A percentile compares a stretch with the other conserved stretches of the same genome.
Evolutionary conservation across 2,113 vertebrate genomes (phyloP).

Genomic region (Cairina moschata): DNA sequence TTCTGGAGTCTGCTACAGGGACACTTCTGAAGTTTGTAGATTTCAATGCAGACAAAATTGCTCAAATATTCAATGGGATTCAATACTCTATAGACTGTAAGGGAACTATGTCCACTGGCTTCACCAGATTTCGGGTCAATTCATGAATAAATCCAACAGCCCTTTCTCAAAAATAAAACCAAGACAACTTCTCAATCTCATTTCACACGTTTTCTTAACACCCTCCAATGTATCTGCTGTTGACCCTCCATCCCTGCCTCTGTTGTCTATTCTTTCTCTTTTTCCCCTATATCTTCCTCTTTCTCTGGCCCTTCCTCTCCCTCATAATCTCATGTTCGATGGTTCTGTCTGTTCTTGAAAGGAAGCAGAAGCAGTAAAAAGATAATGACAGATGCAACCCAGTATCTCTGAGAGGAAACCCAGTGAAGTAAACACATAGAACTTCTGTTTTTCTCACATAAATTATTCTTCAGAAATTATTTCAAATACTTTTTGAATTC

Average conservation of each 20-base stretch:
- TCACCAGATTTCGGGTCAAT: neutral
- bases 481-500: neutral
- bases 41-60: neutral
- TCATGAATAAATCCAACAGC: neutral
- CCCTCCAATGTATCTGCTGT: neutral
- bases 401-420: slow-evolving; percentile 18
- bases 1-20: neutral
- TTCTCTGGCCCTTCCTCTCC: neutral
- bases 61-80: neutral
- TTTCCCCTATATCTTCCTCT: neutral
- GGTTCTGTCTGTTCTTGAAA: slow-evolving; percentile 1
- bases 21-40: neutral
- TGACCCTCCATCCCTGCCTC: neutral
- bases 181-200: neutral
- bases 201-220: neutral
- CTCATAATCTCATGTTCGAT: neutral
- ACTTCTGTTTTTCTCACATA: slow-evolving; percentile 6
- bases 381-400: neutral
- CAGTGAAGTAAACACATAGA: neutral
- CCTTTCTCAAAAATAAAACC: neutral
- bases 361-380: slow-evolving; percentile 18
- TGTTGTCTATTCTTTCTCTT: neutral
- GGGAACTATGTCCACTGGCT: neutral
- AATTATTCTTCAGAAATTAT: neutral
- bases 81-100: neutral